Conservation (phyloP, 1,140 invertebrate species). For the Metopolophium dirhodum region DNA sequence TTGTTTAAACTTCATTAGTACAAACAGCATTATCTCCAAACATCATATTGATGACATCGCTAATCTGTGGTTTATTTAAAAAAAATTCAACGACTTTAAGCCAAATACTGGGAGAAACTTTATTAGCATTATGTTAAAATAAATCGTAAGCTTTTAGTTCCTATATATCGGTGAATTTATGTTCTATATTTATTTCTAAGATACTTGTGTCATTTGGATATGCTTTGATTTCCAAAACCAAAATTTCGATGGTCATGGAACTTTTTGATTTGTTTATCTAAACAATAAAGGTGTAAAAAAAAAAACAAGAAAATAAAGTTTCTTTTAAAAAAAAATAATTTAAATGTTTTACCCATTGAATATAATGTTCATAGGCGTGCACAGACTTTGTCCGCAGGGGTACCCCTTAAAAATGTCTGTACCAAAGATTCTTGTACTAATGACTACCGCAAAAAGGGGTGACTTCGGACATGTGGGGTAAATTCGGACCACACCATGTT, state of each 20-base stretch:
- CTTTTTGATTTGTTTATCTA: constrained; percentile 10
- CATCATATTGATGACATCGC: not conserved
- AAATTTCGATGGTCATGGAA: not conserved
- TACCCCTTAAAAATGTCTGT: too few relatives aligned
- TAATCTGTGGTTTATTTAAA: not conserved
- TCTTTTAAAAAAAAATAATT: not conserved
- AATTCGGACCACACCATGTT: too few relatives aligned
- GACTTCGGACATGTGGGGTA: too few relatives aligned
- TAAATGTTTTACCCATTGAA: constrained; percentile 20
- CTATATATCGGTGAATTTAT: not conserved
- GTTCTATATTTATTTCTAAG: not conserved
- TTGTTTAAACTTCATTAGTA: not conserved
- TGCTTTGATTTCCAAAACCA: not conserved
- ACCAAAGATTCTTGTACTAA: too few relatives aligned
- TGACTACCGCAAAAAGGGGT: too few relatives aligned
- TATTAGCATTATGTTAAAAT: not conserved
- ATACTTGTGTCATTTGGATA: constrained; percentile 30
- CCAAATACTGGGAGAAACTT: constrained; percentile 17
- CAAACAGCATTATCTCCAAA: constrained; percentile 23
- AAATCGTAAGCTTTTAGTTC: not conserved
- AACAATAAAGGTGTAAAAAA: not conserved
- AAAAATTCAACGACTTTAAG: not conserved
- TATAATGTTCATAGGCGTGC: too few relatives aligned
- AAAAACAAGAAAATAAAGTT: not conserved
- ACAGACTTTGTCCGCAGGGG: too few relatives aligned